These are phyloP conservation scores for Aix galericulata DNA, from an alignment of 2,113 vertebrate species.

Conservation along the genomic window DNA sequence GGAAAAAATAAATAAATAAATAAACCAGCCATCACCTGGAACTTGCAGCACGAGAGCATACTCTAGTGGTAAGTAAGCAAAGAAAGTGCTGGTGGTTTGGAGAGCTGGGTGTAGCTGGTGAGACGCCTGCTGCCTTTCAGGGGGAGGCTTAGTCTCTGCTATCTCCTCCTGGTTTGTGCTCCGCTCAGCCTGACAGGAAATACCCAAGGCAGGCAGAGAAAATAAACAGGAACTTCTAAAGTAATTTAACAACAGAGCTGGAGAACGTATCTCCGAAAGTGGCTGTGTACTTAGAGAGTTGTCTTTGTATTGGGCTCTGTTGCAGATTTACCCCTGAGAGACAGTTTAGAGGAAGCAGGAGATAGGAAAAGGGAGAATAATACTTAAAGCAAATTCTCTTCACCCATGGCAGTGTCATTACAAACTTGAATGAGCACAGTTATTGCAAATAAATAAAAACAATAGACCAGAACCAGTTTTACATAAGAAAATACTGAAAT, in stretches of 20 bases:
- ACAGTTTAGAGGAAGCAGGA: constrained; percentile 73
- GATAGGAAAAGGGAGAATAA: constrained; percentile 75
- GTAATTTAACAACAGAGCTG: constrained; percentile 44
- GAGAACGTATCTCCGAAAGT: constrained; percentile 11
- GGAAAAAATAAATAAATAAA: no score
- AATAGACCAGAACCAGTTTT: constrained; percentile 84
- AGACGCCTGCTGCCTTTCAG: not conserved
- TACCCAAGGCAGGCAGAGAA: constrained; percentile 48
- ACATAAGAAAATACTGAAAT: constrained; percentile 82
- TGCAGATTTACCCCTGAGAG: constrained; percentile 76
- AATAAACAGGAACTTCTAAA: constrained; percentile 75
- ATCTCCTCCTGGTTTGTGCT: not conserved
- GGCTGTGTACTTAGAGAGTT: constrained; percentile 66
- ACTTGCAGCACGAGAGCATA: constrained; percentile 71
- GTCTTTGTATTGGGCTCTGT: constrained; percentile 64
- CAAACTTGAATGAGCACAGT: constrained; percentile 83
- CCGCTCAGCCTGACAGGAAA: not conserved
- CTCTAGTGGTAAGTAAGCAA: constrained; percentile 77
- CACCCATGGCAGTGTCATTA: constrained; percentile 85
- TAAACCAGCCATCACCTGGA: not conserved
- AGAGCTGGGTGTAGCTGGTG: not conserved
- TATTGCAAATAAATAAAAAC: constrained; percentile 87
- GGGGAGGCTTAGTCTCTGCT: constrained; percentile 1
- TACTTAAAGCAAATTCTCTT: constrained; percentile 82
- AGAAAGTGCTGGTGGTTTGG: not conserved